Evolutionary conservation across 53 echinoderm and acorn worm genomes (phyloP), one percentile per base, ranked within the genome.

Genomic region (Paracentrotus lividus): DNA sequence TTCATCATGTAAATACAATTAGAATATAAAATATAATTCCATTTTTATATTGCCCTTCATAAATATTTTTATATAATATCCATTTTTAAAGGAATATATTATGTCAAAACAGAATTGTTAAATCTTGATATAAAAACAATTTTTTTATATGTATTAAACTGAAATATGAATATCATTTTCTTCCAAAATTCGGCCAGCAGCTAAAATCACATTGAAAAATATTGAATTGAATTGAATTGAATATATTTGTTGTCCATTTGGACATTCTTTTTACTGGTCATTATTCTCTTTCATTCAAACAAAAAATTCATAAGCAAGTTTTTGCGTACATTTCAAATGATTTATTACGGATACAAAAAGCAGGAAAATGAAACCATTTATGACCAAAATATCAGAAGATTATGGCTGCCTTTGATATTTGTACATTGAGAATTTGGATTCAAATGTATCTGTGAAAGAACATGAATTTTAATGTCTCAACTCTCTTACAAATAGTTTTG

Each of bases 1-100:
- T 61, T 38, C 16, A 69, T 69, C 36, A 69, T 69, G 69, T 69
- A 69, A 14, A 66, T 66, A 32, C 69, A 69, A n/a, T 69, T 16
- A 38, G 2, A 38, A 18, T 66, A 9, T 69, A 18, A 69, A 7
- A n/a, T 26, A 34, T 69, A 8, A 36, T 3, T 69, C 16, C 36
- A 69, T 69, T 66, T 66, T 66, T 66, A 14, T 31, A 69, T 34
- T 34, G 26, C 12, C 4, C 1, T 13, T 34, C 18, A 16, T 69
- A 61, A 61, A 38, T 69, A 36, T 38, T 69, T 34, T 36, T 69
- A 69, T 38, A 66, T 24, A 66, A 32, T 2, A 21, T 29, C 65
- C 65, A 65, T 65, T 65, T 65, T 27, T 29, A 65, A 26, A 8
- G 7, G 21, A 65, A 27, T 65, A 21, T 31, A 65, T 29, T 18